Conservation (phyloP, 2,797 vertebrate genomes). For the Rachycentron canadum region DNA sequence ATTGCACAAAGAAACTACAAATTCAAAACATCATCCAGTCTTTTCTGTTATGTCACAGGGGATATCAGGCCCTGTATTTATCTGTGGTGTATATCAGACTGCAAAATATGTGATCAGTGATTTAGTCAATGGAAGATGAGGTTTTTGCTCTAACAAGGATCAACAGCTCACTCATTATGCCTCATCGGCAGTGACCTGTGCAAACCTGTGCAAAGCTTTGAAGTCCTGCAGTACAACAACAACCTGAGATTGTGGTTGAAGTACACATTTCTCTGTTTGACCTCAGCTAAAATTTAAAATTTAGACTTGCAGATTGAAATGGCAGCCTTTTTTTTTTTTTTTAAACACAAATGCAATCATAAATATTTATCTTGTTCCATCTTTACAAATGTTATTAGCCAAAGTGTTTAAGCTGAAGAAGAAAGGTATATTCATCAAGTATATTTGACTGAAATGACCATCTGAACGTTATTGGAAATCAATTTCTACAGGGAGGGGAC, state of each 20-base stretch:
- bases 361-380: not conserved
- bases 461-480: constrained; percentile 60
- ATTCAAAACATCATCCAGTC: too few species aligned
- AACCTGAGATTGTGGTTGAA: not conserved
- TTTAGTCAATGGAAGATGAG: not conserved
- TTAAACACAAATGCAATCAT: not conserved
- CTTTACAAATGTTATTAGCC: constrained; percentile 10
- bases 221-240: not conserved
- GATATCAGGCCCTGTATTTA: not conserved
- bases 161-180: not conserved
- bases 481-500: constrained; percentile 28
- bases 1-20: not conserved
- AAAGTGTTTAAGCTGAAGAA: not conserved
- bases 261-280: not conserved
- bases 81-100: too few species aligned
- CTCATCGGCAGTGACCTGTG: too few species aligned
- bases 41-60: not conserved
- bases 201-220: too few species aligned
- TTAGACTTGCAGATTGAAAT: too few species aligned
- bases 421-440: not conserved
- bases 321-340: not conserved
- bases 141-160: not conserved
- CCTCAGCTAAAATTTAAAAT: not conserved
- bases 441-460: constrained; percentile 29
- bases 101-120: too few species aligned